phyloP scores from a whole-genome alignment of 1,140 invertebrate genomes.

The Hycleus phaleratus region DNA sequence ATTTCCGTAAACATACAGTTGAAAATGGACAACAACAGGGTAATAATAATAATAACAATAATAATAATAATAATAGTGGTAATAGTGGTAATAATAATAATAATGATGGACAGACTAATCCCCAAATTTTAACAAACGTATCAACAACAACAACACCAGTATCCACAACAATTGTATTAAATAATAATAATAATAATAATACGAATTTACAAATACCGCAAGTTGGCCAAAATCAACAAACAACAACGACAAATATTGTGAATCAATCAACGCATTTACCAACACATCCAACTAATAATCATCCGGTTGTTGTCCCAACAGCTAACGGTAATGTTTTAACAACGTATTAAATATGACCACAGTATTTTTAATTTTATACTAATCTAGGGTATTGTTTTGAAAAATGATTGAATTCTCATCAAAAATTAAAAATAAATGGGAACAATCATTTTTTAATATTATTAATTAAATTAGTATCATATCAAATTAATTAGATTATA shows the following conservation, averaged over 20 bases:
- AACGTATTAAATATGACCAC: conserved; percentile 25
- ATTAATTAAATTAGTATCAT: too few relatives aligned
- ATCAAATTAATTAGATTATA: too few relatives aligned
- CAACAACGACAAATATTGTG: conserved; percentile 20
- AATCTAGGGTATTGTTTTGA: too few relatives aligned
- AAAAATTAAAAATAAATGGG: too few relatives aligned
- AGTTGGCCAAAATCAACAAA: conserved; percentile 22
- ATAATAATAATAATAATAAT: too few relatives aligned
- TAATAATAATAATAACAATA: conserved; percentile 1
- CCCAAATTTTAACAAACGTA: conserved; percentile 18
- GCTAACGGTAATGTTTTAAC: conserved; percentile 38
- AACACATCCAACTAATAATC: conserved; percentile 32
- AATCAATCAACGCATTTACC: conserved; percentile 29
- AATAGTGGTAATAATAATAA: conserved; percentile 1
- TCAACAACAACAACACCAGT: conserved; percentile 19
- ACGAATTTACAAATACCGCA: conserved; percentile 29
- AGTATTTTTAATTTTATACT: too few relatives aligned
- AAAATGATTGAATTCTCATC: too few relatives aligned
- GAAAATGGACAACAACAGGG: conserved; percentile 33
- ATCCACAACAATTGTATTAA: conserved; percentile 8
- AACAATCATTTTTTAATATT: too few relatives aligned
- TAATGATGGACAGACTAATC: conserved; percentile 3
- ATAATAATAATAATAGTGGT: conserved; percentile 8
- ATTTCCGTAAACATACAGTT: conserved; percentile 47
- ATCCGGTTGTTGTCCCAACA: conserved; percentile 36